These are phyloP conservation scores for Cottoperca gobio DNA, from an alignment of 2,797 vertebrate species.

Conservation along the genomic window DNA sequence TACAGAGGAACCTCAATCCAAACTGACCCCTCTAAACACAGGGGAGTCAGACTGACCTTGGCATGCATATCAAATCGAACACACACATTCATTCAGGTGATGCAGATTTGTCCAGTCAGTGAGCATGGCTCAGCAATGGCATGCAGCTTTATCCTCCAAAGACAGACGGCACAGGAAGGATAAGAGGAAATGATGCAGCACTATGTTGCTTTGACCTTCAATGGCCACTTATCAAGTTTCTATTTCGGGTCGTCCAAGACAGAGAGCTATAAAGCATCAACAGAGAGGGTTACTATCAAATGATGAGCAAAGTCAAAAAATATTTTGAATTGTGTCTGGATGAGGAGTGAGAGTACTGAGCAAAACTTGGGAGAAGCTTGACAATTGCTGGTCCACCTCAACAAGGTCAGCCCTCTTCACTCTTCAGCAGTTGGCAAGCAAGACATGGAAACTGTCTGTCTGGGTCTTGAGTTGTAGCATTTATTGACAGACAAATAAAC, in stretches of 20 bases:
- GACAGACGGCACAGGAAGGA: conserved; percentile 1
- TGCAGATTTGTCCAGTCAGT: conserved; percentile 30
- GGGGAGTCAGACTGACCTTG: conserved; percentile 42
- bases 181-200: conserved; percentile 9
- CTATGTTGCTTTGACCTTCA: conserved; percentile 40
- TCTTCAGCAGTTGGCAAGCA: too few species aligned
- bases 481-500: too few species aligned
- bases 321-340: background rate
- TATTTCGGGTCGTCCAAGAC: background rate
- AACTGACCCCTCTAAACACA: conserved; percentile 15
- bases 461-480: too few species aligned
- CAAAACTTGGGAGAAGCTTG: too few species aligned
- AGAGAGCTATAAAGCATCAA: background rate
- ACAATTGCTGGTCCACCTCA: too few species aligned
- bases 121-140: conserved; percentile 33
- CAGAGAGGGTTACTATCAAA: conserved; percentile 4
- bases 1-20: conserved; percentile 23
- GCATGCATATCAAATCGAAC: conserved; percentile 17
- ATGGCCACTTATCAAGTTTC: background rate
- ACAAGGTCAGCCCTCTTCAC: background rate
- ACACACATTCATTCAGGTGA: conserved; percentile 6
- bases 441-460: too few species aligned
- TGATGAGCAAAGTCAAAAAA: background rate
- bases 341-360: too few species aligned
- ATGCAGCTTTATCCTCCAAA: conserved; percentile 18